A percentile compares a stretch with the other conserved stretches of the same genome.
Conservation (phyloP, 1,140 invertebrate genomes). For the Aphelenchoides besseyi region DNA sequence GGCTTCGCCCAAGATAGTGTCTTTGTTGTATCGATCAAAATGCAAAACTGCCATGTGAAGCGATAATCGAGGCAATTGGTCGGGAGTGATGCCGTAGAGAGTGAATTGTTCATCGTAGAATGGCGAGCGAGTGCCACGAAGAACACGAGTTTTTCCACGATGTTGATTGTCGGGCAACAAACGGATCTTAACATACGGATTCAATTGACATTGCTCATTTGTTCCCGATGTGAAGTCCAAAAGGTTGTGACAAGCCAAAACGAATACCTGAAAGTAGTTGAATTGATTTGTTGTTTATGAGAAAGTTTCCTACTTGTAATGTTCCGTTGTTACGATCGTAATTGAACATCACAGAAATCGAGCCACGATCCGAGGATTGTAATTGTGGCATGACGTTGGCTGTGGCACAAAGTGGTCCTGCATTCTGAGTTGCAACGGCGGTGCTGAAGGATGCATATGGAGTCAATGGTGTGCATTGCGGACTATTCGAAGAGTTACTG, state of each 20-base stretch:
- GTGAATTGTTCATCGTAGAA: conserved; percentile 94
- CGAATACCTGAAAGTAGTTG: conserved; percentile 40
- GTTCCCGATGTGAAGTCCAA: conserved; percentile 45
- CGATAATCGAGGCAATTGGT: conserved; percentile 78
- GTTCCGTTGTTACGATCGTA: conserved; percentile 35
- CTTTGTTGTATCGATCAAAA: conserved; percentile 92
- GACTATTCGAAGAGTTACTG: conserved; percentile 33
- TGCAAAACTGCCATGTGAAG: conserved; percentile 87
- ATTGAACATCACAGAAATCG: conserved; percentile 31
- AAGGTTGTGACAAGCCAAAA: conserved; percentile 51
- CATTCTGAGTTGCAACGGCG: not conserved
- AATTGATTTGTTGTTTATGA: conserved; percentile 14
- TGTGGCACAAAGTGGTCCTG: not conserved
- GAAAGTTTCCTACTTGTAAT: conserved; percentile 31
- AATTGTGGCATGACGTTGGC: conserved; percentile 5
- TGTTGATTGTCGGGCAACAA: conserved; percentile 88
- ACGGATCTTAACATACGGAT: conserved; percentile 91
- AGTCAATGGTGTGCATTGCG: conserved; percentile 43
- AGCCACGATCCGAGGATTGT: conserved; percentile 26
- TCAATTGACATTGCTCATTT: conserved; percentile 63
- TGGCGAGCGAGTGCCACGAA: conserved; percentile 84
- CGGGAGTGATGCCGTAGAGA: conserved; percentile 82
- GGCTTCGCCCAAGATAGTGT: conserved; percentile 95
- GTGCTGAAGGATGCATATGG: conserved; percentile 37
- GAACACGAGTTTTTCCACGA: conserved; percentile 83